These are phyloP conservation scores for Polyommatus icarus DNA, from an alignment of 2,888 invertebrate species.

Conservation along the genomic window DNA sequence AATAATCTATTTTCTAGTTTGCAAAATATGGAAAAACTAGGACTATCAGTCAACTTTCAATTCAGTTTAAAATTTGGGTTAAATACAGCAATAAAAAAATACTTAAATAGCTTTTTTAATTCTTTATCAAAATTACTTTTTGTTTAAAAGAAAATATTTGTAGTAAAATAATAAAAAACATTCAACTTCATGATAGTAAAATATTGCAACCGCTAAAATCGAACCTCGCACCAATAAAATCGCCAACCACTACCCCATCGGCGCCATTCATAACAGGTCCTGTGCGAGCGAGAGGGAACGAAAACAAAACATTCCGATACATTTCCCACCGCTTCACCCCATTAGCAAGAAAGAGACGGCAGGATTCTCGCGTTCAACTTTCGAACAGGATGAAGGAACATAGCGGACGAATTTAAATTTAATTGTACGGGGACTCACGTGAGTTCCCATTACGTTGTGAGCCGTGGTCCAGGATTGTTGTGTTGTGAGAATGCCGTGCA, in stretches of 20 bases:
- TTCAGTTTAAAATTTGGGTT: no score
- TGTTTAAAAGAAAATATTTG: no score
- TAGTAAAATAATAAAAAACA: not conserved
- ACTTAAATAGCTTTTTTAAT: not conserved
- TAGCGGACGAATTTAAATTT: slow-evolving; percentile 65
- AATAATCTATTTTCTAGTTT: no score
- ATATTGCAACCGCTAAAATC: slow-evolving; percentile 48
- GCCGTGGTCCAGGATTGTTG: slow-evolving; percentile 49
- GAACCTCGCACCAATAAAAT: slow-evolving; percentile 48
- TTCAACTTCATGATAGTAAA: not conserved
- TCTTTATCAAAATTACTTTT: not conserved
- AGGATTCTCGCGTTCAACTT: slow-evolving; percentile 48
- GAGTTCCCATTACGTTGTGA: slow-evolving; percentile 51
- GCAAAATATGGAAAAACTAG: no score
- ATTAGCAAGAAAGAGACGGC: slow-evolving; percentile 52
- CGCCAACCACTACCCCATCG: slow-evolving; percentile 49
- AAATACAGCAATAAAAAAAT: no score
- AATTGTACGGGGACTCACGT: slow-evolving; percentile 55
- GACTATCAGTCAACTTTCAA: no score
- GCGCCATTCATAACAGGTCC: slow-evolving; percentile 66
- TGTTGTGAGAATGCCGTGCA: slow-evolving; percentile 76
- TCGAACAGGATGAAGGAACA: slow-evolving; percentile 61
- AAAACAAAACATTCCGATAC: slow-evolving; percentile 79
- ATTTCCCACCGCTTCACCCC: slow-evolving; percentile 64
- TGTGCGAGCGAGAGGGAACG: slow-evolving; percentile 66